These are phyloP conservation scores for Emydoidea blandingii DNA, from an alignment of 2,797 vertebrate genomes.

Conservation along the genomic window DNA sequence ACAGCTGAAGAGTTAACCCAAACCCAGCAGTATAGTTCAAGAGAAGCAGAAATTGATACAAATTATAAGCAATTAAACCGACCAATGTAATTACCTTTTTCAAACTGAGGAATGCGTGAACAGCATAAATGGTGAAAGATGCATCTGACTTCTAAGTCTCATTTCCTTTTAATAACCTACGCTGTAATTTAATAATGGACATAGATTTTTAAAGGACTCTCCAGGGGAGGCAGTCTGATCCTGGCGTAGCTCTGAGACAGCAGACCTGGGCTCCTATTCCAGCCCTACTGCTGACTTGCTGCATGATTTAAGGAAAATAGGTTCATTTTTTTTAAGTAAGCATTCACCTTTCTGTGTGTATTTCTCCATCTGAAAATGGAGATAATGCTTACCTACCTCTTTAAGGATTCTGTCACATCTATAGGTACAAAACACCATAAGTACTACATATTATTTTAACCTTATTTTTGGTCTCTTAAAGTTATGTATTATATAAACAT, in stretches of 20 bases:
- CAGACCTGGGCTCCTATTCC: background rate
- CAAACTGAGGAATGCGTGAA: background rate
- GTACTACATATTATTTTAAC: background rate
- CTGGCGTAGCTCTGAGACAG: background rate
- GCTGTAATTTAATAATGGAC: fast-evolving
- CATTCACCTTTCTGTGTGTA: background rate
- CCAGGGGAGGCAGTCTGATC: background rate
- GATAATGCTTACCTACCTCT: background rate
- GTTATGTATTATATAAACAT: background rate
- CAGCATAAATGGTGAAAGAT: background rate
- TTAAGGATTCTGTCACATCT: background rate
- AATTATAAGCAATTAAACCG: background rate
- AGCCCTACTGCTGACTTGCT: background rate
- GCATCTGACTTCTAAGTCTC: background rate
- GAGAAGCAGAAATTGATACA: background rate
- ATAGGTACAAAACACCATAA: background rate
- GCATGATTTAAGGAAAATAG: background rate
- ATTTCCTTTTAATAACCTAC: background rate
- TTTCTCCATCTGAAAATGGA: background rate
- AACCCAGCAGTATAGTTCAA: background rate
- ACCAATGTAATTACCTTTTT: background rate
- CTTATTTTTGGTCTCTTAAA: background rate
- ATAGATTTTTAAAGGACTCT: background rate
- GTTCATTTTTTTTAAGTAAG: no score
- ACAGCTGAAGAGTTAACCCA: background rate